phyloP scores from a whole-genome alignment of 92 coral and sea anemone species.

The Palythoa heliodiscus region DNA sequence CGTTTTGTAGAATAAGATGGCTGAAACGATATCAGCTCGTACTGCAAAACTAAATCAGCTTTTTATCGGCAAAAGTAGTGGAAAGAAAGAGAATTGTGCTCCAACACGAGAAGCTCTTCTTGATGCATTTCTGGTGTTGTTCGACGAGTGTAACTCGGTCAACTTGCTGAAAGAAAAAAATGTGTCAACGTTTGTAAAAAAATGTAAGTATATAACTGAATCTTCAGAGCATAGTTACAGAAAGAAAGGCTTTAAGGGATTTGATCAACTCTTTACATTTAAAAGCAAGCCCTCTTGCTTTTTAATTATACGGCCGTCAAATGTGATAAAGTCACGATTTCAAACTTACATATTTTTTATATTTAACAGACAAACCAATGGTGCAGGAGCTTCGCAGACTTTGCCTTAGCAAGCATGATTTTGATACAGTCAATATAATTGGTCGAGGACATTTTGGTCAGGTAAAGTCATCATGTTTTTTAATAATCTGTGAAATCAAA shows the following conservation, averaged over 20 bases:
- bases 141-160: slow-evolving; percentile 88
- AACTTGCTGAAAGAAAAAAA: slow-evolving; percentile 88
- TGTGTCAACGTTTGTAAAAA: slow-evolving; percentile 80
- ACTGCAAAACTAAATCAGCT: slow-evolving; percentile 83
- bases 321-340: background rate
- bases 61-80: slow-evolving; percentile 76
- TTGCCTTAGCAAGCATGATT: slow-evolving; percentile 79
- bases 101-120: slow-evolving; percentile 86
- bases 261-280: background rate
- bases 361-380: slow-evolving; percentile 65
- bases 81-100: slow-evolving; percentile 55
- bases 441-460: slow-evolving; percentile 99
- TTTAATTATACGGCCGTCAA: background rate
- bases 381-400: slow-evolving; percentile 73
- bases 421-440: slow-evolving; percentile 83
- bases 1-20: slow-evolving; percentile 41
- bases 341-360: background rate
- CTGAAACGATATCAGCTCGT: slow-evolving; percentile 79
- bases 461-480: slow-evolving; percentile 46
- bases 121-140: slow-evolving; percentile 88
- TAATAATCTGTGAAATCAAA: background rate
- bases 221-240: background rate
- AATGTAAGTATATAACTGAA: slow-evolving; percentile 69
- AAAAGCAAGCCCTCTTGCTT: background rate
- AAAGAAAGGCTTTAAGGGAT: background rate